A percentile compares a stretch with the other conserved stretches of the same genome.
phyloP scores from a whole-genome alignment of 1,140 invertebrate genomes.

The Aricia agestis region DNA sequence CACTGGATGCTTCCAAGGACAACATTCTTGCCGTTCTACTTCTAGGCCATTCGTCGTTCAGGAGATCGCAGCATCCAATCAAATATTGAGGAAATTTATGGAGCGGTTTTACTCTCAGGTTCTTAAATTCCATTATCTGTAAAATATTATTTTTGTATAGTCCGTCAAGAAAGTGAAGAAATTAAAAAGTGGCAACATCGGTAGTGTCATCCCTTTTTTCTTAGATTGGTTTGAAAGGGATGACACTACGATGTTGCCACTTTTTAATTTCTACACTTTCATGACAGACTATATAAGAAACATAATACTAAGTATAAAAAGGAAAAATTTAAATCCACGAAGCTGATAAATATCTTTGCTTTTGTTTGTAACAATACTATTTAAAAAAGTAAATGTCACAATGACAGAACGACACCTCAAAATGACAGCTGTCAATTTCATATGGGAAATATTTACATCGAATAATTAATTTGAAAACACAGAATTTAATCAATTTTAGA shows the following conservation, averaged over 20 bases:
- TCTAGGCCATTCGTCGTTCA: conserved; percentile 88
- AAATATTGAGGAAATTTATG: conserved; percentile 83
- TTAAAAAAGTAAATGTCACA: neutral
- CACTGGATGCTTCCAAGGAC: conserved; percentile 82
- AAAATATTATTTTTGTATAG: conserved; percentile 22
- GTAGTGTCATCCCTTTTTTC: too few relatives aligned
- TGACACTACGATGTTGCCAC: too few relatives aligned
- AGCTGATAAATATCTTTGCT: too few relatives aligned
- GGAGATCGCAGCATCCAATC: conserved; percentile 81
- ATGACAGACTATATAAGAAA: too few relatives aligned
- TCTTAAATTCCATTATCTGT: conserved; percentile 41
- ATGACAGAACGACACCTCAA: neutral
- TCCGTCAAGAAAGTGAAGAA: too few relatives aligned
- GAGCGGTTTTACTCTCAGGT: conserved; percentile 78
- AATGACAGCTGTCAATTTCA: neutral
- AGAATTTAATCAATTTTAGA: neutral
- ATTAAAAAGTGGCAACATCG: too few relatives aligned
- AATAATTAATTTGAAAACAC: neutral
- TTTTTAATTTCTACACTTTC: too few relatives aligned
- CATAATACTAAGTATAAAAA: neutral
- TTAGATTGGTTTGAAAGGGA: too few relatives aligned
- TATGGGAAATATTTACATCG: neutral
- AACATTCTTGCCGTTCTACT: conserved; percentile 84
- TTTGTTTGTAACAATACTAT: neutral
- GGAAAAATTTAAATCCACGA: neutral